Conservation (phyloP, 2,797 vertebrate species). For the Gobionotothen gibberifrons region DNA sequence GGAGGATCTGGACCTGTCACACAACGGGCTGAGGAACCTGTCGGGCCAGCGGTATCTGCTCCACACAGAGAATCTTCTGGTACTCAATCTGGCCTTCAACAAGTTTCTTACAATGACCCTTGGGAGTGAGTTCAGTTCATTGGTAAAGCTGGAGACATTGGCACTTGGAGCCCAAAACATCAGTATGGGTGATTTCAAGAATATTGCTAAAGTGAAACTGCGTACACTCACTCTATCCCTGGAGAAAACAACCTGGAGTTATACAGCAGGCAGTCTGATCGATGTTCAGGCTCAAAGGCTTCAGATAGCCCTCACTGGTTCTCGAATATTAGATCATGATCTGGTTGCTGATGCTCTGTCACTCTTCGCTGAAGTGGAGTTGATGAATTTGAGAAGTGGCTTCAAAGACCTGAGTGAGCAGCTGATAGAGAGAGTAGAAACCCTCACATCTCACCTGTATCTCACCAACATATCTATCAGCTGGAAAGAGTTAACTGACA, state of each 20-base stretch:
- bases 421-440: constrained; percentile 52
- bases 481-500: constrained; percentile 75
- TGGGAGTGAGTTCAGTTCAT: constrained; percentile 73
- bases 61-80: constrained; percentile 68
- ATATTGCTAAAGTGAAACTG: constrained; percentile 75
- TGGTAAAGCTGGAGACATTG: constrained; percentile 79
- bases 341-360: constrained; percentile 80
- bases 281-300: constrained; percentile 57
- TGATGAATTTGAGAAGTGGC: constrained; percentile 78
- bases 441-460: constrained; percentile 78
- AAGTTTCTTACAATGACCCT: constrained; percentile 77
- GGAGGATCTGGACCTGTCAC: constrained; percentile 86
- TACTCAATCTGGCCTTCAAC: constrained; percentile 87
- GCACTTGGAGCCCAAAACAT: constrained; percentile 80
- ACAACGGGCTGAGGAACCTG: constrained; percentile 83
- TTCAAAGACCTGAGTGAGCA: constrained; percentile 32
- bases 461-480: constrained; percentile 74
- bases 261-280: constrained; percentile 72
- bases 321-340: constrained; percentile 4
- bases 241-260: constrained; percentile 44
- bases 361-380: constrained; percentile 79
- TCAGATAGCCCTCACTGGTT: constrained; percentile 49
- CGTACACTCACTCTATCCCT: constrained; percentile 70
- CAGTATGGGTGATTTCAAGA: constrained; percentile 77
- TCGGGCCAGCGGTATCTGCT: constrained; percentile 75